Percentiles rank a stretch among this genome's conserved stretches.
Conservation (phyloP, 2,113 vertebrate species). For the Anser cygnoides region DNA sequence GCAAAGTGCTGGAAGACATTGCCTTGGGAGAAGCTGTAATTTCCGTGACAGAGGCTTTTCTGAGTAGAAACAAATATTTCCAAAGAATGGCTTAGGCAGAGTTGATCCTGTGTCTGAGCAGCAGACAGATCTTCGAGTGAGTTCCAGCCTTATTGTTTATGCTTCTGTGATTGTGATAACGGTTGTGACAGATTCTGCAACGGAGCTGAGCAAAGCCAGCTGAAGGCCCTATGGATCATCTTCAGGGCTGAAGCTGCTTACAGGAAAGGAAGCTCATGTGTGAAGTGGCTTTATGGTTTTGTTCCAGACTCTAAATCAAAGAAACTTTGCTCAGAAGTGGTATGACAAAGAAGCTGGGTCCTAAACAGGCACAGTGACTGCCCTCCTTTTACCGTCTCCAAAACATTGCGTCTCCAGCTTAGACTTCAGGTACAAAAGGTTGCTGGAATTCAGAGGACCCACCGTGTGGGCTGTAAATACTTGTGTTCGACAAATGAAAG, state of each 20-base stretch:
- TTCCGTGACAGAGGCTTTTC: conserved; percentile 32
- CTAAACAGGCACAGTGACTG: neutral
- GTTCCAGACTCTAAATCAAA: neutral
- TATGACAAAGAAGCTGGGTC: neutral
- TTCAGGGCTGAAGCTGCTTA: conserved; percentile 36
- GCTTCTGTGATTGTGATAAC: conserved; percentile 32
- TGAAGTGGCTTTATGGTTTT: conserved; percentile 20
- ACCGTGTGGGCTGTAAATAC: neutral
- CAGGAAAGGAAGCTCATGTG: neutral
- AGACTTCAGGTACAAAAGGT: neutral
- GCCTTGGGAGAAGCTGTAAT: neutral
- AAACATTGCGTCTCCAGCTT: neutral
- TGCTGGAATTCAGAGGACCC: neutral
- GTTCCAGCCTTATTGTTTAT: conserved; percentile 32
- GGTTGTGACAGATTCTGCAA: conserved; percentile 33
- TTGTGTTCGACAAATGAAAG: neutral
- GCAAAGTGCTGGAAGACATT: conserved; percentile 18
- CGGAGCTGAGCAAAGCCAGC: conserved; percentile 8
- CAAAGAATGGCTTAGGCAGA: conserved; percentile 43
- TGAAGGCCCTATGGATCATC: conserved; percentile 45
- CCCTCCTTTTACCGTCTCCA: neutral
- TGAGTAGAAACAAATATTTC: conserved; percentile 53
- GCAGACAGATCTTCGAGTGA: conserved; percentile 33
- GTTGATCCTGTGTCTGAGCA: conserved; percentile 41
- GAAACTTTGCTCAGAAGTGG: neutral